These are phyloP conservation scores for Zaprionus lineosus DNA, from an alignment of 2,888 invertebrate genomes.

Conservation along the genomic window DNA sequence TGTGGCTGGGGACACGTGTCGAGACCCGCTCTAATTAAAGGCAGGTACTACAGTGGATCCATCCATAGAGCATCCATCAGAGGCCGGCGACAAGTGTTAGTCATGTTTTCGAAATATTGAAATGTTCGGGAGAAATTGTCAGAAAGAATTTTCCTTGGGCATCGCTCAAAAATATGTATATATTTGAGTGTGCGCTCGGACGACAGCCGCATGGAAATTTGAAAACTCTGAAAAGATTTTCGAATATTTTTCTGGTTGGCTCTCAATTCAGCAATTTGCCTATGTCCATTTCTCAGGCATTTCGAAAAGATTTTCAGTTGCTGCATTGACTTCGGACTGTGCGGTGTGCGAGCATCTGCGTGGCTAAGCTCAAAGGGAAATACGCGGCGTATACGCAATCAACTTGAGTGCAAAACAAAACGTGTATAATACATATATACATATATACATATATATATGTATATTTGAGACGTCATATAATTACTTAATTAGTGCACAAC, in stretches of 20 bases:
- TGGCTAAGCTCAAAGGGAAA: constrained; percentile 37
- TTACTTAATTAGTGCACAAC: constrained; percentile 58
- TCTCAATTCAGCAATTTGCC: constrained; percentile 55
- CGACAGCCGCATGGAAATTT: constrained; percentile 63
- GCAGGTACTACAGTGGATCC: too few relatives aligned
- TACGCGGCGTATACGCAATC: constrained; percentile 74
- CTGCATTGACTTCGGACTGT: constrained; percentile 76
- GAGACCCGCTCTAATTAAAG: constrained; percentile 50
- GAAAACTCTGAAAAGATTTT: constrained; percentile 50
- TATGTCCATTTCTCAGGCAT: constrained; percentile 41
- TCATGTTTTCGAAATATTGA: constrained; percentile 48
- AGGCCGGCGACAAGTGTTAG: constrained; percentile 44
- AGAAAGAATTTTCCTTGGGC: constrained; percentile 37
- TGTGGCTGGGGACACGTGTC: constrained; percentile 48
- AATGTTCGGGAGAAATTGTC: constrained; percentile 30
- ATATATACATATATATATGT: constrained; percentile 38
- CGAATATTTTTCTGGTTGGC: constrained; percentile 32
- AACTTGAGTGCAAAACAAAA: constrained; percentile 41
- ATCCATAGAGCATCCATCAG: too few relatives aligned
- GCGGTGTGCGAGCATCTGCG: constrained; percentile 50
- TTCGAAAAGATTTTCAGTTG: constrained; percentile 75
- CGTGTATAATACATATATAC: constrained; percentile 21
- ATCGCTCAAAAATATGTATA: constrained; percentile 45
- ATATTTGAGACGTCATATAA: constrained; percentile 58
- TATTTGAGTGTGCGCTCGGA: too few relatives aligned